Evolutionary conservation across 2,797 vertebrate genomes (phyloP), one percentile per base, ranked within the genome.

Genomic region (Philypnodon macrostomus): DNA sequence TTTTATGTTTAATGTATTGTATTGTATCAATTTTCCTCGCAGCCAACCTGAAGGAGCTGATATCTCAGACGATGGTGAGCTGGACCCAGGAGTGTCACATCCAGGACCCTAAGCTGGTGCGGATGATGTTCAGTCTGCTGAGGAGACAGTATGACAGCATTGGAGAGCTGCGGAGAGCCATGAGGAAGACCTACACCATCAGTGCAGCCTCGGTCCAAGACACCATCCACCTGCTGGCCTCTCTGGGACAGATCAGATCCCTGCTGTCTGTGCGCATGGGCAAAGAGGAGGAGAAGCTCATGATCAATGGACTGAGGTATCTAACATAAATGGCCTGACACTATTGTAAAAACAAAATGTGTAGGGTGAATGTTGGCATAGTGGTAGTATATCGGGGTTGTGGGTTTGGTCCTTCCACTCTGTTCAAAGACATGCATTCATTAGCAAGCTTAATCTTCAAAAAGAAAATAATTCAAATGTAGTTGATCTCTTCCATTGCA

Each of bases 71-170:
- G 0, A 97, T 98, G 93, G 94, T 97, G 58, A 85, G 88, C 70
- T 98, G 96, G 96, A 93, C 96, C 16, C 96, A 98, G 67, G 96
- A 98, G 77, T 92, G 92, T 69, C 93, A 94, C 80, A 92, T 98
- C 64, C 95, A 96, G 76, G 94, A 98, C 30, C 88, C 95, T 0
- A 91, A 95, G 66, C 88, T 98, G 63, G 93, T 98, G 58, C 89
- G 95, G 2, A 92, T 93, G 67, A 98, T 98, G 96, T 98, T 97
- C 86, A 94, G 86, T 67, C 90, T 98, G n/a, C 92, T 98, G 53
- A 88, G 92, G 9, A 83, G 95, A 35, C 96, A 98, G 18, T 98
- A 98, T 1, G 96, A 98, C 88, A 94, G 95, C 83, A 93, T 97
- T 4, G 96, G 96, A 7, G 96, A 98, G 82, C 90, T 98, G 1